phyloP scores from a whole-genome alignment of 2,113 vertebrate species.

The Raja brachyura region DNA sequence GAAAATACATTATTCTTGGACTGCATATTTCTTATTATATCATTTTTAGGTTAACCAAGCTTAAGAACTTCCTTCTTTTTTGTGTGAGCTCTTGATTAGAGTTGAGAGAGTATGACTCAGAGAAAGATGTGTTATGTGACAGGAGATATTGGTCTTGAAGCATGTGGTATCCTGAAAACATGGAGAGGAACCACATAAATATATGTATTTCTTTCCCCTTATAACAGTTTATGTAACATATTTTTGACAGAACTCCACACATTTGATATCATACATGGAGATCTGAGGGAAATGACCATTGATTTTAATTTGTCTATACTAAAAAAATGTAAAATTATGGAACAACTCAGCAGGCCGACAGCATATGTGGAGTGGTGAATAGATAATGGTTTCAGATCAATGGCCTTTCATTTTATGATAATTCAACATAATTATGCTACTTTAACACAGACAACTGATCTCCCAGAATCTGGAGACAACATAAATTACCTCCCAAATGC shows the following conservation, averaged over 20 bases:
- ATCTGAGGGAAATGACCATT: background rate
- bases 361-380: too few relatives aligned
- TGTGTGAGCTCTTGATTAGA: background rate
- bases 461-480: background rate
- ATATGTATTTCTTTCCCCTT: background rate
- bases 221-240: background rate
- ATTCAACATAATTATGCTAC: background rate
- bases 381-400: too few relatives aligned
- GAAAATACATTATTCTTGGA: background rate
- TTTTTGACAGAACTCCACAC: background rate
- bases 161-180: background rate
- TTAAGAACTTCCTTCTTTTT: background rate
- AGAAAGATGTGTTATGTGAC: background rate
- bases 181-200: too few relatives aligned
- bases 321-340: too few relatives aligned
- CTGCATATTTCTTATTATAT: background rate
- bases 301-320: background rate
- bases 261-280: background rate
- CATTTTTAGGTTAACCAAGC: background rate
- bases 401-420: too few relatives aligned
- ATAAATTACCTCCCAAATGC: background rate
- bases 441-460: background rate
- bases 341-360: too few relatives aligned
- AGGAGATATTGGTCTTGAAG: background rate
- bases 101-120: background rate